Base-by-base conservation (phyloP, 1,140 invertebrate genomes). In the Drosophila neocordata region DNA sequence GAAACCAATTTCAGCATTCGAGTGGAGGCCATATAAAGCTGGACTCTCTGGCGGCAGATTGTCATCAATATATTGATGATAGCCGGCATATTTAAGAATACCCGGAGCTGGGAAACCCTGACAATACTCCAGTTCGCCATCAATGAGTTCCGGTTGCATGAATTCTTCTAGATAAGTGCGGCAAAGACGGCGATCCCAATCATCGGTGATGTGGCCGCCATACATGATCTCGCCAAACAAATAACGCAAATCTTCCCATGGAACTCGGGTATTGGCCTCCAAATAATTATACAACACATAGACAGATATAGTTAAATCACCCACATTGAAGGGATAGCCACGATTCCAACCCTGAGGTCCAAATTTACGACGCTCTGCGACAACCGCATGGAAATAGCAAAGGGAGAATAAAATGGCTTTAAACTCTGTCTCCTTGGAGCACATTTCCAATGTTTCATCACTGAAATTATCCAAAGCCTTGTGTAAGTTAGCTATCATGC, bases 181-280 rank as follows among this genome's bases (percentile, higher is more conserved):
- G 89, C 97, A 98, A 0, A 98, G 92, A 13, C 96, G 92, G 63
- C 97, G 92, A 92, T 99, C 97, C 97, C 97, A 98, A 90, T 98
- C 97, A 91, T 98, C 98, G 1, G 97, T 98, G 77, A 98, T 98
- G 90, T 98, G 97, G 0, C 98, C 98, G 9, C 98, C 97, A 84
- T 99, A 99, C 97, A 98, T 98, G 67, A 98, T 98, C 92, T 99
- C 97, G 0, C 97, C 98, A 91, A 98, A 98, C 2, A 98, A 93
- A 91, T 98, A 98, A 4, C 97, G 93, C 59, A 99, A 92, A 93
- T 98, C 97, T 90, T 98, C 97, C 96, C 97, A 98, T 0, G 97
- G 97, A 11, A 98, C 94, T 60, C 95, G 95, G 13, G 94, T 95
- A 91, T 97, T 98, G 52, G 95, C 96, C 90, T 99, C 97, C 80